Conservation (phyloP, 1,140 invertebrate species). For the Zaprionus vittiger region DNA sequence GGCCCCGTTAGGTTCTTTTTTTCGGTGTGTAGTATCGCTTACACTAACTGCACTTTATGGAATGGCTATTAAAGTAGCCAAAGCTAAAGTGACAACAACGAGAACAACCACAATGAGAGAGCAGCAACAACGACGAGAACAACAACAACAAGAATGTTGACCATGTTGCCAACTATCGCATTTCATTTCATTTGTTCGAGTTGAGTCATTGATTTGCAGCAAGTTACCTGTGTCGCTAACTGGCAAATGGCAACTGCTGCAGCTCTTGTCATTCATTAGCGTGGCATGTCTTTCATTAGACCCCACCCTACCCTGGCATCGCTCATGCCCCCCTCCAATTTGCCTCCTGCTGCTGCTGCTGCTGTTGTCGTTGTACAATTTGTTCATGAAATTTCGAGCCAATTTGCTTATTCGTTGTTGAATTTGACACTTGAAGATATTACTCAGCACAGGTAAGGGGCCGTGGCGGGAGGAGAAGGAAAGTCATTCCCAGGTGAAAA, state of each 20-base stretch:
- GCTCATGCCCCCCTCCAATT: background rate
- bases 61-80: conserved; percentile 26
- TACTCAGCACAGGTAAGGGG: background rate
- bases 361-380: conserved; percentile 38
- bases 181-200: conserved; percentile 70
- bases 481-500: background rate
- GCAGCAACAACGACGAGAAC: background rate
- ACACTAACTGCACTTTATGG: conserved; percentile 52
- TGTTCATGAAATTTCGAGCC: conserved; percentile 67
- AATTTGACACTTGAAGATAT: conserved; percentile 11
- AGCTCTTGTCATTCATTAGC: conserved; percentile 67
- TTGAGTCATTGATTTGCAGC: conserved; percentile 68
- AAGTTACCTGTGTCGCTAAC: conserved; percentile 31
- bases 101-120: background rate
- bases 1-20: conserved; percentile 41
- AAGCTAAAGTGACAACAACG: conserved; percentile 7
- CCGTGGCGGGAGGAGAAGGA: background rate
- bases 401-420: conserved; percentile 57
- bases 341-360: no score
- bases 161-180: conserved; percentile 60
- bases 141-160: background rate
- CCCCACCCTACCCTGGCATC: background rate
- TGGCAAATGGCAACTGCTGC: conserved; percentile 22
- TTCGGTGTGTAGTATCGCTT: conserved; percentile 38
- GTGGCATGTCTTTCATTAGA: conserved; percentile 69